These are phyloP conservation scores for Chondrilla cf. caribensis DNA, from an alignment of 37 sponge, comb jelly and placozoan species.

Conservation along the genomic window DNA sequence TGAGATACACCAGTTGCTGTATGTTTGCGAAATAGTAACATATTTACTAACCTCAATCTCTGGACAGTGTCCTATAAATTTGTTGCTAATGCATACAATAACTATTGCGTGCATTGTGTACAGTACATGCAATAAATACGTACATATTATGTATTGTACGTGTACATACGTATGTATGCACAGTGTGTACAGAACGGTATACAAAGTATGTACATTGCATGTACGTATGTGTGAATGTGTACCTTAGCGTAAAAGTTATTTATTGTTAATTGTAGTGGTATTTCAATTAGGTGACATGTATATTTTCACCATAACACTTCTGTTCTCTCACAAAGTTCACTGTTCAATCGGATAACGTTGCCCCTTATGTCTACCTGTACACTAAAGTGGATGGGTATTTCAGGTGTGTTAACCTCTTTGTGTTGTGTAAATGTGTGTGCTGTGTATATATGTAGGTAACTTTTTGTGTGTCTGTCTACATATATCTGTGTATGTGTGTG, in stretches of 20 bases:
- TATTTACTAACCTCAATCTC: too few species aligned
- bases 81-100: too few species aligned
- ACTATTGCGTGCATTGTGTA: too few species aligned
- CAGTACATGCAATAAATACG: too few species aligned
- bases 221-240: conserved; percentile 58
- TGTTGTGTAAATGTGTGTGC: not conserved
- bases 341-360: conserved; percentile 41
- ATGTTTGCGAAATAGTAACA: too few species aligned
- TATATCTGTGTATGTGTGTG: too few species aligned
- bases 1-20: too few species aligned
- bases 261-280: too few species aligned
- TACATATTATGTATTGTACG: not conserved
- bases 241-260: too few species aligned
- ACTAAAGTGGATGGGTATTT: conserved; percentile 46
- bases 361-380: conserved; percentile 74
- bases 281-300: too few species aligned
- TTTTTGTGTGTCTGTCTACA: not conserved
- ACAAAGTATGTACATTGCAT: not conserved
- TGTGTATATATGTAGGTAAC: not conserved
- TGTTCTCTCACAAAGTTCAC: conserved; percentile 44
- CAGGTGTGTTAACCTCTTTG: conserved; percentile 30
- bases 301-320: too few species aligned
- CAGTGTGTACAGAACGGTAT: conserved; percentile 3
- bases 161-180: conserved; percentile 8
- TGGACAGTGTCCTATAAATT: too few species aligned